phyloP scores from a whole-genome alignment of 2,113 vertebrate genomes.

The Caranx ignobilis region DNA sequence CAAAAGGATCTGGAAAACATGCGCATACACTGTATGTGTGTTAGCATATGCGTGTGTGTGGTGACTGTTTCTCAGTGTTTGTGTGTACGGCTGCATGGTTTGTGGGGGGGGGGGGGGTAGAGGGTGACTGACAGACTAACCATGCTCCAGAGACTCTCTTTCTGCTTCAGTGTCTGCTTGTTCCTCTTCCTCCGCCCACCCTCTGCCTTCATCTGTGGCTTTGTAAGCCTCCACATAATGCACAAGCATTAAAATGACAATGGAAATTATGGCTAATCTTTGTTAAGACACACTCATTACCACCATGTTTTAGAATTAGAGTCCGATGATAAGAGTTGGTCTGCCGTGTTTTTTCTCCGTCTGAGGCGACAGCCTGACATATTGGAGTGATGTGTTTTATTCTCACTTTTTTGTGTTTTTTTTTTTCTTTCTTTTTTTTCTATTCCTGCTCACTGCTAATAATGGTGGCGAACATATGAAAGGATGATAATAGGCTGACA shows the following conservation, averaged over 20 bases:
- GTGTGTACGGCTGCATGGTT: constrained; percentile 45
- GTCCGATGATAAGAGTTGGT: constrained; percentile 79
- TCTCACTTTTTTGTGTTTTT: constrained; percentile 63
- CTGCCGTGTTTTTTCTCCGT: constrained; percentile 62
- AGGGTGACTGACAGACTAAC: constrained; percentile 83
- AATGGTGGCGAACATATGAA: constrained; percentile 82
- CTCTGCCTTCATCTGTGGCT: constrained; percentile 79
- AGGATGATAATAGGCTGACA: constrained; percentile 86
- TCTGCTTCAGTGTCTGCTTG: constrained; percentile 66
- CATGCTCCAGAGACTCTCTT: constrained; percentile 69
- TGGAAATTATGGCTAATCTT: constrained; percentile 84
- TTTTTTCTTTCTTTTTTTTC: constrained; percentile 59
- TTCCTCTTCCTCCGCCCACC: constrained; percentile 75
- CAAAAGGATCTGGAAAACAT: constrained; percentile 59
- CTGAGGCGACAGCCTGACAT: constrained; percentile 74
- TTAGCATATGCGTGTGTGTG: constrained; percentile 28
- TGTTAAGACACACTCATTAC: constrained; percentile 84
- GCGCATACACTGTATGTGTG: constrained; percentile 25
- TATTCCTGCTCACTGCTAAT: constrained; percentile 75
- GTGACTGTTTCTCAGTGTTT: constrained; percentile 36
- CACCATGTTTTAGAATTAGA: constrained; percentile 73
- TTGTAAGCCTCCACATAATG: constrained; percentile 81
- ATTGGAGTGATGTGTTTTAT: constrained; percentile 79
- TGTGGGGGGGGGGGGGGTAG: constrained; percentile 59
- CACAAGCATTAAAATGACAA: constrained; percentile 83